Evolutionary conservation across 2,888 invertebrate species (phyloP).

Genomic region (Callimorpha dominula): DNA sequence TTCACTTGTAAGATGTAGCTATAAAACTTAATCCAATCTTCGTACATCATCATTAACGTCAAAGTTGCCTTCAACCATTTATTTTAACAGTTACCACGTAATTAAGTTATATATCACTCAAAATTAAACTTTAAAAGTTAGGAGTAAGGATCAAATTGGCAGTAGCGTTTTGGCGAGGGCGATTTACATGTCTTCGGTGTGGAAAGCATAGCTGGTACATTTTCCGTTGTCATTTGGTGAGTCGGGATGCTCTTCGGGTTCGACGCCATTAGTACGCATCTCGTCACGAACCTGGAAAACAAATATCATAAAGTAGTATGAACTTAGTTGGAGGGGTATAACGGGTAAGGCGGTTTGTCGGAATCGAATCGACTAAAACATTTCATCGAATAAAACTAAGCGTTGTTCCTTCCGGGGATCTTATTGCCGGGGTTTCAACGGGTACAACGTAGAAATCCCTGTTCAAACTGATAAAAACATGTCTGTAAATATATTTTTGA

Average conservation of each 20-base stretch:
- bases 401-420: neutral
- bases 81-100: constrained; percentile 4
- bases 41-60: neutral
- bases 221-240: constrained; percentile 87
- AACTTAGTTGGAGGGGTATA: neutral
- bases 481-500: too few species aligned
- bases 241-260: constrained; percentile 88
- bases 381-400: too few species aligned
- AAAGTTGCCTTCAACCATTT: constrained; percentile 4
- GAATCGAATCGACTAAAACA: neutral
- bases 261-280: constrained; percentile 87
- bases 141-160: constrained; percentile 38
- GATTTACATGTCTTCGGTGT: constrained; percentile 72
- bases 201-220: constrained; percentile 88
- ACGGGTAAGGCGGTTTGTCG: neutral
- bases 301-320: constrained; percentile 8
- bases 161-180: constrained; percentile 29
- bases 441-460: too few species aligned
- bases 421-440: too few species aligned
- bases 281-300: constrained; percentile 86
- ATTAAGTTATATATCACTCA: neutral
- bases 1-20: neutral
- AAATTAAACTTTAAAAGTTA: constrained; percentile 5
- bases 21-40: neutral
- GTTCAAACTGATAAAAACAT: too few species aligned